Percentiles rank a stretch among this genome's conserved stretches.
phyloP scores from a whole-genome alignment of 2,888 invertebrate species.

The Cosmorhoe ocellata region DNA sequence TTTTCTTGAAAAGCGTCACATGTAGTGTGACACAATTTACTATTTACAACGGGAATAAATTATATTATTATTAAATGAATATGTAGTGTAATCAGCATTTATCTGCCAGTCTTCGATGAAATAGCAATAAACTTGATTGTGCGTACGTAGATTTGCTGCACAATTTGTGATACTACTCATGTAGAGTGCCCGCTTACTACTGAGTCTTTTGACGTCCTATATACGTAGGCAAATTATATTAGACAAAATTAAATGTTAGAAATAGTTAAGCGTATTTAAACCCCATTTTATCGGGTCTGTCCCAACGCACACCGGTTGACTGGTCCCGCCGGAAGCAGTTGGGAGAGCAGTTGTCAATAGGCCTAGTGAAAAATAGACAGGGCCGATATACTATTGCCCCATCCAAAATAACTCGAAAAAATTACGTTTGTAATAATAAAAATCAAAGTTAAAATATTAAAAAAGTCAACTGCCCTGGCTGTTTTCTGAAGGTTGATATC shows the following conservation, averaged over 20 bases:
- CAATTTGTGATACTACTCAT: constrained; percentile 75
- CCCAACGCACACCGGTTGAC: constrained; percentile 2
- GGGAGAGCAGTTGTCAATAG: too few relatives aligned
- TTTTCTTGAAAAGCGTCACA: too few relatives aligned
- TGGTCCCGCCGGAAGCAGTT: not conserved
- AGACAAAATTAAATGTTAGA: constrained; percentile 74
- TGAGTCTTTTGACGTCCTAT: constrained; percentile 76
- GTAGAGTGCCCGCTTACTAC: constrained; percentile 72
- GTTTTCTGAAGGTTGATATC: not conserved
- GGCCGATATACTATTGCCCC: too few relatives aligned
- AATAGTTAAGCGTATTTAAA: constrained; percentile 64
- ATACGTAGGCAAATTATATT: constrained; percentile 78
- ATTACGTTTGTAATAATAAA: too few relatives aligned
- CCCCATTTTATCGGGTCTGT: constrained; percentile 50
- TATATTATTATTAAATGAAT: constrained; percentile 33
- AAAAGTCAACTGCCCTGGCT: not conserved
- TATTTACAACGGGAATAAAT: constrained; percentile 8
- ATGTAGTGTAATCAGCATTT: constrained; percentile 62
- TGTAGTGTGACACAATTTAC: too few relatives aligned
- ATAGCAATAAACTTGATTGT: constrained; percentile 76
- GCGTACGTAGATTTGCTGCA: constrained; percentile 71
- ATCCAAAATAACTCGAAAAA: too few relatives aligned
- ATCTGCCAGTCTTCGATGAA: constrained; percentile 74
- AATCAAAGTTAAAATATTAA: not conserved
- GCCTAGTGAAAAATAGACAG: too few relatives aligned